Conservation (phyloP, 2,888 invertebrate genomes). For the Rhabditophanes sp. region DNA sequence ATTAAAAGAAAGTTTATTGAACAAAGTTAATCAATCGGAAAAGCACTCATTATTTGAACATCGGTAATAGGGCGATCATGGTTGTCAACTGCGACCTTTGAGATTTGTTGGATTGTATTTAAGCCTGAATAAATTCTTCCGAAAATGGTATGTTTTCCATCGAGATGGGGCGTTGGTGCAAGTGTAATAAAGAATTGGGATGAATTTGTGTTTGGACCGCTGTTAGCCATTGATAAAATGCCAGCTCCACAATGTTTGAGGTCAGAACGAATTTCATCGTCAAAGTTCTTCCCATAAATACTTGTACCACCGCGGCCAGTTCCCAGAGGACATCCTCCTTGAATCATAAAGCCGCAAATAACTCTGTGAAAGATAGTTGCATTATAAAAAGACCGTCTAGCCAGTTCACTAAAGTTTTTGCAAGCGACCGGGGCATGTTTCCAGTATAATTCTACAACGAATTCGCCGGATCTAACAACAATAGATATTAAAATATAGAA, state of each 20-base stretch:
- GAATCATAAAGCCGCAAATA: conserved; percentile 58
- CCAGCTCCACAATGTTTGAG: conserved; percentile 86
- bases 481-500: no score
- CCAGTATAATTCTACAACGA: conserved; percentile 87
- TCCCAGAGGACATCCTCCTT: conserved; percentile 80
- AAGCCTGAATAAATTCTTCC: conserved; percentile 48
- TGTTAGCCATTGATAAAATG: conserved; percentile 67
- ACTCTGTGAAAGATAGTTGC: conserved; percentile 87
- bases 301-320: conserved; percentile 89
- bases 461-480: conserved; percentile 63
- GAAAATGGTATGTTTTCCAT: conserved; percentile 91
- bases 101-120: conserved; percentile 64
- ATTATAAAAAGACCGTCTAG: conserved; percentile 81
- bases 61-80: conserved; percentile 77
- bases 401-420: conserved; percentile 79
- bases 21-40: conserved; percentile 24
- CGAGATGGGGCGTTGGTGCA: conserved; percentile 89
- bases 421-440: conserved; percentile 93
- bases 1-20: no score
- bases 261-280: conserved; percentile 82
- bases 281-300: conserved; percentile 83
- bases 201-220: conserved; percentile 75
- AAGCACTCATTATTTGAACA: conserved; percentile 49
- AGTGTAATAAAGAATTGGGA: conserved; percentile 95
- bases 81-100: conserved; percentile 79